Evolutionary conservation across 2,797 vertebrate species (phyloP), one percentile per base, ranked within the genome.

Genomic region (Champsocephalus gunnari): DNA sequence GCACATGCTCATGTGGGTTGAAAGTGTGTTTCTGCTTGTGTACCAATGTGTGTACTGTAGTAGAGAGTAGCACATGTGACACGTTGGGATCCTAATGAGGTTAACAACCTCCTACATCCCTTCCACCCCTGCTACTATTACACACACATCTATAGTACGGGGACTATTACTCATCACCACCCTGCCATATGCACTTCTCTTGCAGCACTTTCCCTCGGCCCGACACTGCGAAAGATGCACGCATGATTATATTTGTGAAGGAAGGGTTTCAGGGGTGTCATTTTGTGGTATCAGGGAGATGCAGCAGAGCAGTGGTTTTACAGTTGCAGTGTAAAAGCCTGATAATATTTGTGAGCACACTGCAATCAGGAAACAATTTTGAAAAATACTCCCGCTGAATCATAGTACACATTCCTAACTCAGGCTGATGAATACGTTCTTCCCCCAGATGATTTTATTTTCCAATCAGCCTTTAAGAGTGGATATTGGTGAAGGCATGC

Each of bases 41-140:
- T 28, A 32, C 55, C 28, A 28, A 28, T 44, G 62, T 71, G 60
- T 49, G 34, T 12, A 11, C 13, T 4, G 49, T 32, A 51, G 34
- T 61, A 19, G 44, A 64, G 77, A 60, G 59, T 13, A 77, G 66
- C 74, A 71, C n/a, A 28, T 71, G 73, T 70, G 75, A 80, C 80
- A 77, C 81, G 72, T 75, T 47, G 12, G 45, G 44, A 49, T 77
- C 62, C 44, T 85, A 88, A 91, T 88, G 86, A 91, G 84, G 81
- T 90, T 89, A 88, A 89, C 86, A 83, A 80, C 83, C 80, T 83
- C 81, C 71, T 59, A 72, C 85, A 79, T 53, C 66, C 55, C 41
- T 60, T 80, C 77, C 77, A 82, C 81, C 65, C 47, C 14, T 11
- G 47, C 21, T 19, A 50, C 21, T 43, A 45, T 61, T 47, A 44